These are phyloP conservation scores for Fabriciana adippe DNA, from an alignment of 2,888 invertebrate genomes.

Conservation along the genomic window DNA sequence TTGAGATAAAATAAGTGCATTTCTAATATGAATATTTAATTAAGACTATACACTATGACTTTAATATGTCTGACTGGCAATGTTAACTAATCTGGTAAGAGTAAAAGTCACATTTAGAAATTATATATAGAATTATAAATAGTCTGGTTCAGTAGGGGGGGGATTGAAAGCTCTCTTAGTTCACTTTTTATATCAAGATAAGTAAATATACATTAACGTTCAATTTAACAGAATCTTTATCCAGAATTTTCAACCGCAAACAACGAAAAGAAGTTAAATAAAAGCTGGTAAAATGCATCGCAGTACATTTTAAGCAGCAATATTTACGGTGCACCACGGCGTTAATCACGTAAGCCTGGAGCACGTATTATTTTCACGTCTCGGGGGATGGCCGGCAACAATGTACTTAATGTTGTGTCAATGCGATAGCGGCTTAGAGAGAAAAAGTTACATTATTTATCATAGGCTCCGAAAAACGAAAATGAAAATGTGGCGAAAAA, in stretches of 20 bases:
- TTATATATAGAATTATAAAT: too few relatives aligned
- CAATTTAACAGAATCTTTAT: neutral
- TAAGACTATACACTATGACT: too few relatives aligned
- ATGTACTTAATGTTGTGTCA: constrained; percentile 19
- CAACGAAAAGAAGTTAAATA: neutral
- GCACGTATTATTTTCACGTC: constrained; percentile 39
- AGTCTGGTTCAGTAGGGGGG: too few relatives aligned
- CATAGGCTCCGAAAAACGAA: neutral
- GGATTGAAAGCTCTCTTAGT: too few relatives aligned
- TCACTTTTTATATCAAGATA: too few relatives aligned
- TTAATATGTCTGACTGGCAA: too few relatives aligned
- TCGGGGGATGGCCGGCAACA: constrained; percentile 24
- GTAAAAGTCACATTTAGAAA: too few relatives aligned
- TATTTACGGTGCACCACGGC: constrained; percentile 33
- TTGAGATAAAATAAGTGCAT: too few relatives aligned
- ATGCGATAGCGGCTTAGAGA: neutral
- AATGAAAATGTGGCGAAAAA: too few relatives aligned
- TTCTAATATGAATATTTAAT: too few relatives aligned
- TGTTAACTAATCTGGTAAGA: too few relatives aligned
- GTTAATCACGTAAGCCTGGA: constrained; percentile 31
- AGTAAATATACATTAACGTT: neutral
- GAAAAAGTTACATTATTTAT: neutral
- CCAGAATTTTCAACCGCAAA: neutral
- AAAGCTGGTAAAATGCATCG: constrained; percentile 10
- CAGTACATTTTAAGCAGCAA: constrained; percentile 29